Evolutionary conservation across 2,113 vertebrate genomes (phyloP).

Genomic region (Oceanites oceanicus): DNA sequence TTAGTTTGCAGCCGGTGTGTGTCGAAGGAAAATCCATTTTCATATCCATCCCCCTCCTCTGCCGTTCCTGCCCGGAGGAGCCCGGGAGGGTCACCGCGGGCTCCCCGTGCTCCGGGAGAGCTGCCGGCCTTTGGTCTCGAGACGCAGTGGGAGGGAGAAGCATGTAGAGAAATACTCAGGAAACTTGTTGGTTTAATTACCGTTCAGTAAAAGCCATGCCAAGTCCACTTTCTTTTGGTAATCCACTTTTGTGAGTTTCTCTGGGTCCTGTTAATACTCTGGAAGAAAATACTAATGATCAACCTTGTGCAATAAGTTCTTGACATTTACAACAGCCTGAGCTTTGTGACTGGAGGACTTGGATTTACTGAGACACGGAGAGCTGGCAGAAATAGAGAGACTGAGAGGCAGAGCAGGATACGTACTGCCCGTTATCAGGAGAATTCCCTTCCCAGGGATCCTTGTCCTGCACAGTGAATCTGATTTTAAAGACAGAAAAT

Average conservation of each 20-base stretch:
- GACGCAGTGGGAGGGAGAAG: constrained; percentile 19
- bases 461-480: not conserved
- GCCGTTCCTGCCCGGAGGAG: not conserved
- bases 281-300: constrained; percentile 62
- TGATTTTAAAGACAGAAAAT: not conserved
- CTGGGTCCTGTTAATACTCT: constrained; percentile 35
- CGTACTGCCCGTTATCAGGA: accelerated
- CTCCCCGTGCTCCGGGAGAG: not conserved
- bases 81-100: not conserved
- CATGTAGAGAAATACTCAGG: constrained; percentile 69
- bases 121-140: not conserved
- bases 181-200: constrained; percentile 65
- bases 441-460: not conserved
- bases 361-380: not conserved
- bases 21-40: constrained; percentile 11
- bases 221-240: constrained; percentile 49
- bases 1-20: not conserved
- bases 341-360: constrained; percentile 13
- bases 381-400: not conserved
- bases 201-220: constrained; percentile 66
- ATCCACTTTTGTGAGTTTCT: constrained; percentile 61
- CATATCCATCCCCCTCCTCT: not conserved
- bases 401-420: not conserved
- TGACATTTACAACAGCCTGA: constrained; percentile 49
- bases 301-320: constrained; percentile 65